Base-by-base conservation (phyloP, 1,140 invertebrate genomes). In the Pinna nobilis region DNA sequence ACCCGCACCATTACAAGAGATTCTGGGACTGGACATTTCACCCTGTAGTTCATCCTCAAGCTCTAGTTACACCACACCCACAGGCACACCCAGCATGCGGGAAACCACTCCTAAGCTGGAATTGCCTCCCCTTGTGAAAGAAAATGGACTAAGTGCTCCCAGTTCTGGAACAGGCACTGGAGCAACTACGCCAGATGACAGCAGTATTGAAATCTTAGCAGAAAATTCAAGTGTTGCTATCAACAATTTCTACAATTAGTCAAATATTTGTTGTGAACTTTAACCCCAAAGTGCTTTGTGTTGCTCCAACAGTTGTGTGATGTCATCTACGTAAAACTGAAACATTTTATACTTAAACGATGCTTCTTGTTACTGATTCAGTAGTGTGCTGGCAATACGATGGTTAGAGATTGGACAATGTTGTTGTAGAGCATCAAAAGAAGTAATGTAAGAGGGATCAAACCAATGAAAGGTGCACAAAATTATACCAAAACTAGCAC, bases 201-300 rank as follows among this genome's bases (percentile, higher is more conserved):
- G 82, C 50, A 86, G 85, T 77, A 85, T 86, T 51, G 85, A 86
- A 73, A 84, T 86, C 49, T 68, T 86, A 49, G 63, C 82, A 28
- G 83, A 84, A 28, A 77, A 72, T 20, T 39, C 35, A 47, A 67
- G 70, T 3, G 41, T 50, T 18, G 61, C 59, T 20, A 55, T 75
- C 28, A 75, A 69, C 18, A 65, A 70, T 30, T 69, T 70, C 30
- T 75, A 65, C 41, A 75, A 69, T 47, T 75, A 66, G 15, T 33
- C 28, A 33, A 7, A 28, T 59, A 13, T 53, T 53, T 23, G 18
- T 7, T 13, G 18, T 0, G 23, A n/a, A 25, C 18, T 28, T 53
- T 53, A 6, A 30, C 23, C 20, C 25, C 20, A 53, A 23, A 53
- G 20, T 1, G 15, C 20, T 20, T 53, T 53, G 50, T 28, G 32